phyloP scores from a whole-genome alignment of 2,797 vertebrate genomes.

The Ctenopoma kingsleyae region DNA sequence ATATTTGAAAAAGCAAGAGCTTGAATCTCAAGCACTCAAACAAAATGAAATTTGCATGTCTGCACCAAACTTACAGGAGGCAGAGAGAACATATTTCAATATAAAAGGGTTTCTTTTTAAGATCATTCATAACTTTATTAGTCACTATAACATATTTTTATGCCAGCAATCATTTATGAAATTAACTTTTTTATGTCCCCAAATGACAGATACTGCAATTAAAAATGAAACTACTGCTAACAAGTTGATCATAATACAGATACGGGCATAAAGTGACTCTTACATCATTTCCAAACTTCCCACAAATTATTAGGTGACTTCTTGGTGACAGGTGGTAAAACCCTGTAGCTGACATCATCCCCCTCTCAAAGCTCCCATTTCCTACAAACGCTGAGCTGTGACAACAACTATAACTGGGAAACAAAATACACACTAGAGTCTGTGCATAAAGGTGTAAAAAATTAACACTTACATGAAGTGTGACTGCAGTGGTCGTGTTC shows the following conservation, averaged over 20 bases:
- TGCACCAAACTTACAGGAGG: conserved; percentile 25
- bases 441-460: neutral
- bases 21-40: conserved; percentile 20
- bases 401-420: conserved; percentile 22
- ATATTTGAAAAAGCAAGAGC: conserved; percentile 14
- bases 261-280: neutral
- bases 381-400: conserved; percentile 17
- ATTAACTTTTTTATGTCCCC: neutral
- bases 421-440: conserved; percentile 7
- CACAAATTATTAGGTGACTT: conserved; percentile 5
- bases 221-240: neutral
- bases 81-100: neutral
- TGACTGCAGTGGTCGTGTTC: no score
- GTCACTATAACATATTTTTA: neutral
- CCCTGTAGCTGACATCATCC: conserved; percentile 17
- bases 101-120: neutral
- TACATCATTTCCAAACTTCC: conserved; percentile 9
- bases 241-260: conserved; percentile 3
- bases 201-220: neutral
- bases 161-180: neutral
- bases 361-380: conserved; percentile 21
- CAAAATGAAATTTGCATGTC: conserved; percentile 12
- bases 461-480: no score
- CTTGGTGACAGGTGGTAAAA: conserved; percentile 18
- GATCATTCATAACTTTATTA: neutral